Percentiles rank a stretch among this genome's conserved stretches.
phyloP scores from a whole-genome alignment of 2,113 vertebrate species.

The Protobothrops flavoviridis region DNA sequence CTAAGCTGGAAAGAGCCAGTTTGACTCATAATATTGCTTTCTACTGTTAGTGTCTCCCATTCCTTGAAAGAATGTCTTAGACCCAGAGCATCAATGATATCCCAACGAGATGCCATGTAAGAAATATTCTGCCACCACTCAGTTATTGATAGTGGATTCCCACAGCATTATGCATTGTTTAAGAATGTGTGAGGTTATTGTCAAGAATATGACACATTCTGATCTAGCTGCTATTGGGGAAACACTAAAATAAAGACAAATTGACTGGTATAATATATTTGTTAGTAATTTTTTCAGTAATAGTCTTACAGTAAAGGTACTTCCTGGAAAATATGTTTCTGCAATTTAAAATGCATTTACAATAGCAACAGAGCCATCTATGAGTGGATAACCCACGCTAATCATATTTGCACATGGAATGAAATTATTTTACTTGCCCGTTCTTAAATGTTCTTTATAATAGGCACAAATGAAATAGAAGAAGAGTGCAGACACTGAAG shows the following conservation, averaged over 20 bases:
- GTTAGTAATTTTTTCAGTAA: neutral
- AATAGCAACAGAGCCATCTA: neutral
- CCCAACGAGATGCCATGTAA: neutral
- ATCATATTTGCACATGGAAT: neutral
- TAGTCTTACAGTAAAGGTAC: neutral
- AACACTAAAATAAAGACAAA: neutral
- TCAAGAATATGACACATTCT: neutral
- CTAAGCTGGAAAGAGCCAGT: neutral
- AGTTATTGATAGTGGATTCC: neutral
- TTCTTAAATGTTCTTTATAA: slow-evolving; percentile 9
- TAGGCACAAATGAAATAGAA: neutral
- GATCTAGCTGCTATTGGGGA: neutral
- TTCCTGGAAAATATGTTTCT: neutral
- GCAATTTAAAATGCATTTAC: neutral
- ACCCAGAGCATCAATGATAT: neutral
- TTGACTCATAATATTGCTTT: neutral
- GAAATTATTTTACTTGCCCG: neutral
- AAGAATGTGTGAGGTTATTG: neutral
- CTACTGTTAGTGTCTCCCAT: neutral
- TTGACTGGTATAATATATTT: neutral
- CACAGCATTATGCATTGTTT: neutral
- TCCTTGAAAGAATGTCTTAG: neutral
- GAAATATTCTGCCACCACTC: neutral
- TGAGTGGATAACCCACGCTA: neutral
- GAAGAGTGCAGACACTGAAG: neutral